These are phyloP conservation scores for Geotrypetes seraphini DNA, from an alignment of 2,797 vertebrate genomes.

Conservation along the genomic window DNA sequence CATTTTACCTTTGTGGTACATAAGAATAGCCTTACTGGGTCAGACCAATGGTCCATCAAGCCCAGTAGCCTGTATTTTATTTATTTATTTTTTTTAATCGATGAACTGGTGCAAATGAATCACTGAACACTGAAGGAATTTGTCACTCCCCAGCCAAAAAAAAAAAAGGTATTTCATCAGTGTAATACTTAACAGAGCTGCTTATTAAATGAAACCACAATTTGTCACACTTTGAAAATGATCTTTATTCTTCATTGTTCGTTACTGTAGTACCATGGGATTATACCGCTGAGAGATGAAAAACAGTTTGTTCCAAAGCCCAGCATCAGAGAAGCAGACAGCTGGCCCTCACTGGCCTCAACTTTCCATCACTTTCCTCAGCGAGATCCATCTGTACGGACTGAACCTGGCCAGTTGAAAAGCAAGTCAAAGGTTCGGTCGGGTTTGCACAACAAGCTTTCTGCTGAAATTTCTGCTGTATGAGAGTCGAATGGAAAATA, in stretches of 20 bases:
- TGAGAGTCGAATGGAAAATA: constrained; percentile 9
- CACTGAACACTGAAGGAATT: constrained; percentile 44
- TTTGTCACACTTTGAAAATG: constrained; percentile 14
- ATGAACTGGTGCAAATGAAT: constrained; percentile 51
- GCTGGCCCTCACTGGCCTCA: constrained; percentile 19
- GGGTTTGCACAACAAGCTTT: constrained; percentile 5
- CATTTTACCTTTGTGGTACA: too few species aligned
- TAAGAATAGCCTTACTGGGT: too few species aligned
- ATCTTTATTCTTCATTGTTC: constrained; percentile 15
- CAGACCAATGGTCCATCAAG: too few species aligned
- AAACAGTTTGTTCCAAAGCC: constrained; percentile 15
- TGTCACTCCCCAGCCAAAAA: constrained; percentile 29
- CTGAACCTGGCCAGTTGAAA: background rate
- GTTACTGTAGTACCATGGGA: constrained; percentile 41
- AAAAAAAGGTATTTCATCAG: constrained; percentile 41
- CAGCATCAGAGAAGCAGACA: constrained; percentile 6
- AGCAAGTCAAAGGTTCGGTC: constrained; percentile 30
- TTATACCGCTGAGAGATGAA: constrained; percentile 41
- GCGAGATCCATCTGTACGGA: constrained; percentile 17
- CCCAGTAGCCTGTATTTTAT: constrained; percentile 34
- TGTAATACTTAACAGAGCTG: constrained; percentile 22
- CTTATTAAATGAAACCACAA: constrained; percentile 6
- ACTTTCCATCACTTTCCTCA: constrained; percentile 16
- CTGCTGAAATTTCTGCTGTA: constrained; percentile 11
- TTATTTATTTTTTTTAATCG: too few species aligned